Base-by-base conservation (phyloP, 1,140 invertebrate species). In the Solenopsis fugax region DNA sequence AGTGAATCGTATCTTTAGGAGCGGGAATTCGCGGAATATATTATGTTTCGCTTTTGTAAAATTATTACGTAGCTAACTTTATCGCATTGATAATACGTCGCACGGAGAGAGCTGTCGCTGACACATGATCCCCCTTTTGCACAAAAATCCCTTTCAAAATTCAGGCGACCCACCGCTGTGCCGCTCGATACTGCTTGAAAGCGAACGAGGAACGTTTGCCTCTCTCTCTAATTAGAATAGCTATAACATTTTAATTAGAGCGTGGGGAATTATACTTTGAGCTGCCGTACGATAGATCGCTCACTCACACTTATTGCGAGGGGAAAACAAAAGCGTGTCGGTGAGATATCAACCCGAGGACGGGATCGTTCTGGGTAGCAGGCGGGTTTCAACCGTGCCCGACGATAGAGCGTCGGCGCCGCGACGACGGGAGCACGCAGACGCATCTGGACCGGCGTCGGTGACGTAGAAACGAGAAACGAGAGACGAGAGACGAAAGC, bases 381-480 rank as follows among this genome's bases (percentile, higher is more conserved):
- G 78, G 84, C 48, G 78, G 50, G 60, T 62, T 78, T 91, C 78
- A 77, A 88, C 52, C 72, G 62, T 21, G 48, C 58, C 52, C 18
- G 73, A 24, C 72, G 85, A 82, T 60, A 91, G 87, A 86, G 90
- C 88, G 91, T 92, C 90, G 92, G 90, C 92, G 91, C 90, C 81
- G 64, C 64, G 72, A 48, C 78, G 41, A 2, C 21, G 64, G 29
- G 60, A 72, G 24, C 80, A 90, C 92, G 92, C 91, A 92, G 92
- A 12, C 92, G 92, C 92, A 75, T 89, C 86, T 93, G 81, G 76
- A 89, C 82, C 90, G 69, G 56, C 52, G 64, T 76, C 72, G 56
- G 50, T 78, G 52, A 86, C 52, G 84, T 69, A 71, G 72, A 69
- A 52, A 72, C 34, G 78, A 18, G 48, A 62, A 78, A 67, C 41